Conservation (phyloP, 1,140 invertebrate genomes). For the Drepana arcuata region DNA sequence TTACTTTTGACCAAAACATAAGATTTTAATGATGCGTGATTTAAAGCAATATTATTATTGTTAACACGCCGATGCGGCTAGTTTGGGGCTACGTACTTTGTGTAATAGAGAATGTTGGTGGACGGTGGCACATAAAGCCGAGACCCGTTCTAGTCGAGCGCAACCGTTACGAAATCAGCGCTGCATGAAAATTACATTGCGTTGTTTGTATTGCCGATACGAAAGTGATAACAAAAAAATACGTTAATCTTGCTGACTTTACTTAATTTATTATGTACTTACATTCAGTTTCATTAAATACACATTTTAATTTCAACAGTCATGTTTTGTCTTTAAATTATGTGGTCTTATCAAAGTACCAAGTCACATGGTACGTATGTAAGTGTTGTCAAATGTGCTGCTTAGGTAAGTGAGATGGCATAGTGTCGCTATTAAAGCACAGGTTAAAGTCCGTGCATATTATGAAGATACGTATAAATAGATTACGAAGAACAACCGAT, state of each 20-base stretch:
- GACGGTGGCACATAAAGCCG: constrained; percentile 42
- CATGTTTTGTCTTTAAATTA: too few species aligned
- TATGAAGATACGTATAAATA: constrained; percentile 63
- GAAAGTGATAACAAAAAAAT: constrained; percentile 8
- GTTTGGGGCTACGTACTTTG: constrained; percentile 5
- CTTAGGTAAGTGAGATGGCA: constrained; percentile 16
- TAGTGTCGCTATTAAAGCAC: constrained; percentile 27
- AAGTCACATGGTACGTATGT: too few species aligned
- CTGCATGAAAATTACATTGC: constrained; percentile 61
- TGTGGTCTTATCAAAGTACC: too few species aligned
- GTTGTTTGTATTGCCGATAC: constrained; percentile 29
- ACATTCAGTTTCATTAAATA: too few species aligned
- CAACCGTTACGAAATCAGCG: constrained; percentile 68
- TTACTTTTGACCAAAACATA: too few species aligned
- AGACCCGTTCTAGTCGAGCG: constrained; percentile 67
- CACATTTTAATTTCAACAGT: too few species aligned
- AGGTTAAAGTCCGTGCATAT: constrained; percentile 63
- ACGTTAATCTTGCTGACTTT: too few species aligned
- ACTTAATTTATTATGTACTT: too few species aligned
- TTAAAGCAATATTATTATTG: neutral
- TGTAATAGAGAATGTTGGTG: constrained; percentile 35
- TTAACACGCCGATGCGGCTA: too few species aligned
- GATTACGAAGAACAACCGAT: constrained; percentile 68
- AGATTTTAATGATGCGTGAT: neutral
- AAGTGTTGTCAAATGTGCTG: too few species aligned